Conservation (phyloP, 2,113 vertebrate species). For the Donacobius atricapilla region DNA sequence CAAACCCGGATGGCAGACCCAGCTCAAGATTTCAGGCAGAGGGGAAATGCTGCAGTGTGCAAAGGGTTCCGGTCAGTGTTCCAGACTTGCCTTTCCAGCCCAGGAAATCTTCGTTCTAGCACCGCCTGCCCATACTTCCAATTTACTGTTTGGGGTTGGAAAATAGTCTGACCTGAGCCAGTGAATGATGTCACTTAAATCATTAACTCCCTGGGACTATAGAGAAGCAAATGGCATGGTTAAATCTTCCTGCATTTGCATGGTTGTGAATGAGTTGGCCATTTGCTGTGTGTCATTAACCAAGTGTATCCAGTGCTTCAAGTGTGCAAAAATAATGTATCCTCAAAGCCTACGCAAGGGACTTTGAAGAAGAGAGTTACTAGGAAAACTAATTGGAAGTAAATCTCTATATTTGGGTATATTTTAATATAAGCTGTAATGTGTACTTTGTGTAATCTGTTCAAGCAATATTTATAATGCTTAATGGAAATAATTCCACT, state of each 20-base stretch:
- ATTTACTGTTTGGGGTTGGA: neutral
- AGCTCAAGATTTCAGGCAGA: neutral
- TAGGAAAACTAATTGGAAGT: neutral
- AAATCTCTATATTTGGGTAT: neutral
- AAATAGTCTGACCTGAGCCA: neutral
- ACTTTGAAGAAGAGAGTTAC: neutral
- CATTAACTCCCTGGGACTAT: neutral
- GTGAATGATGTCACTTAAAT: neutral
- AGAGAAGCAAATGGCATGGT: neutral
- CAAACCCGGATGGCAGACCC: neutral
- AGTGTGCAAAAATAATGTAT: neutral
- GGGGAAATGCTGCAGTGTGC: neutral
- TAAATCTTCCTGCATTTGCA: neutral
- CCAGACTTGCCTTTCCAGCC: neutral
- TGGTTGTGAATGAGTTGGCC: slow-evolving; percentile 12
- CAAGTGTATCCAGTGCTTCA: neutral
- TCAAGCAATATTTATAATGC: neutral
- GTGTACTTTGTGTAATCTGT: neutral
- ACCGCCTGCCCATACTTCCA: neutral
- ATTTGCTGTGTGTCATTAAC: slow-evolving; percentile 23
- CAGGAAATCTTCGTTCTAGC: neutral
- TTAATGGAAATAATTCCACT: neutral
- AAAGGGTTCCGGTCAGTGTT: fast-evolving
- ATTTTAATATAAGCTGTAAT: neutral
- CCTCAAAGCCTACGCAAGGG: neutral